Conservation (phyloP, 2,888 invertebrate species). For the Tinea semifulvella region DNA sequence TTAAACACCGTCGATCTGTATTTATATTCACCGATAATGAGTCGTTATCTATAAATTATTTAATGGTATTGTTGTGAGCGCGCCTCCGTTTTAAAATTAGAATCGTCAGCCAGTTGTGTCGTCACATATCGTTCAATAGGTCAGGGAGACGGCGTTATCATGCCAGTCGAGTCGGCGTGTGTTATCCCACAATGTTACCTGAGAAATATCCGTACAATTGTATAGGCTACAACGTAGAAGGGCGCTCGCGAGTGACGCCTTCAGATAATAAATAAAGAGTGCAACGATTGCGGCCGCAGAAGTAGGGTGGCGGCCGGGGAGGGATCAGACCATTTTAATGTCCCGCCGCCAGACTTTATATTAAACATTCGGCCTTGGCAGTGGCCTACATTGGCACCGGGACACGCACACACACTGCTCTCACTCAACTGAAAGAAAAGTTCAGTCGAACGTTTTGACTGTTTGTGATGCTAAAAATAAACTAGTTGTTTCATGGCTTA, state of each 20-base stretch:
- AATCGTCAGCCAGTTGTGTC: constrained; percentile 30
- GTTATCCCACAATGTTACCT: constrained; percentile 19
- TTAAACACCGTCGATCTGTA: constrained; percentile 7
- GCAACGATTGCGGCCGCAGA: constrained; percentile 61
- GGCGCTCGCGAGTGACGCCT: constrained; percentile 30
- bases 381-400: constrained; percentile 64
- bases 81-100: constrained; percentile 16
- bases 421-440: constrained; percentile 39
- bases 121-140: constrained; percentile 39
- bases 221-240: constrained; percentile 9
- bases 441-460: constrained; percentile 53
- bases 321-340: constrained; percentile 65
- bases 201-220: not conserved
- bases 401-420: constrained; percentile 51
- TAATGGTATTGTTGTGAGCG: constrained; percentile 5
- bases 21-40: constrained; percentile 8
- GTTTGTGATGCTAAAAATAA: constrained; percentile 54
- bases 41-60: constrained; percentile 9
- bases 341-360: constrained; percentile 66
- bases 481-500: constrained; percentile 39
- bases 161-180: too few relatives aligned
- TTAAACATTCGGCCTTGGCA: constrained; percentile 68
- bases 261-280: constrained; percentile 65
- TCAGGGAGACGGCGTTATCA: constrained; percentile 36
- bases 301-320: constrained; percentile 52